phyloP scores from a whole-genome alignment of 2,797 vertebrate genomes.

The Phataginus tetradactyla region DNA sequence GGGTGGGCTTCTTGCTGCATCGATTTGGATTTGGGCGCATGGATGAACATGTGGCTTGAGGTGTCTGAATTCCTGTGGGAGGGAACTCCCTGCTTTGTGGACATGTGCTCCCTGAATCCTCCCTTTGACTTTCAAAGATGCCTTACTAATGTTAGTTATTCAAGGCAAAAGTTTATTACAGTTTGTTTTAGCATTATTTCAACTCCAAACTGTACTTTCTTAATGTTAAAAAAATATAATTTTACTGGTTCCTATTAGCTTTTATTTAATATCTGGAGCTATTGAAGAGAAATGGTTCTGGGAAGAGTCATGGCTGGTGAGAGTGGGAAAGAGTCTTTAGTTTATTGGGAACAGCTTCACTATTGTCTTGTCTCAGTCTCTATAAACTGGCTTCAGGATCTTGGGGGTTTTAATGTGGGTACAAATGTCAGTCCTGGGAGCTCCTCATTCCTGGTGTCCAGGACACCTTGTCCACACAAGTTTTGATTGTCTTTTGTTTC shows the following conservation, averaged over 20 bases:
- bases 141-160: background rate
- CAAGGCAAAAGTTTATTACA: background rate
- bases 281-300: background rate
- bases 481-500: background rate
- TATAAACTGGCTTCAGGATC: slow-evolving; percentile 47
- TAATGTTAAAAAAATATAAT: background rate
- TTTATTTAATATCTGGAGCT: background rate
- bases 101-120: background rate
- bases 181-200: background rate
- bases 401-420: background rate
- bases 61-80: background rate
- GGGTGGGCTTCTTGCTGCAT: background rate
- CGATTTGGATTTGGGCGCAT: background rate
- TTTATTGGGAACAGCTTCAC: background rate
- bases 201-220: background rate
- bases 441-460: background rate
- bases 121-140: slow-evolving; percentile 14
- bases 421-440: background rate
- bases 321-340: background rate
- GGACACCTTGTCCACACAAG: background rate
- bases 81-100: background rate
- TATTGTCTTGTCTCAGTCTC: background rate
- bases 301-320: background rate
- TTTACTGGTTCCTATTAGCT: background rate
- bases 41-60: background rate